Base-by-base conservation (phyloP, 2,113 vertebrate genomes). In the Spermophilus dauricus region DNA sequence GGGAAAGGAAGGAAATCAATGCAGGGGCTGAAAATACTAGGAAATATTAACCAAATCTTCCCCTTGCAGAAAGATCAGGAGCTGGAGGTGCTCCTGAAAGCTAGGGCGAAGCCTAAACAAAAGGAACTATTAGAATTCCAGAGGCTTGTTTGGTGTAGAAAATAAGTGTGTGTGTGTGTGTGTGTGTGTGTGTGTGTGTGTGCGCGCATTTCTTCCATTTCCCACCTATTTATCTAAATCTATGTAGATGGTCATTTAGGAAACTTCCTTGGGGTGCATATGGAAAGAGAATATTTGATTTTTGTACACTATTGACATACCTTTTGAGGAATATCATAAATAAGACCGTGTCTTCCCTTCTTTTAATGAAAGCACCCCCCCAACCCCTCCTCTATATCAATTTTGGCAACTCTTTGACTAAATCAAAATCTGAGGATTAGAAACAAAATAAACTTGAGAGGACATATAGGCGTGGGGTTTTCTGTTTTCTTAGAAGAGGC, bases 1-100 rank as follows among this genome's bases (percentile, higher is more conserved):
- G 94, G 94, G 97, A 98, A 98, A 98, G 97, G 98, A 98, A 98
- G 98, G 98, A 98, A 98, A 98, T 97, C 88, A 90, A 95, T 63
- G 96, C 97, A 97, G 97, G 93, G 76, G 84, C 97, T 96, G 97
- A 98, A 98, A 98, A 97, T 97, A 96, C 96, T 87, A 97, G 97
- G 97, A 98, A 98, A 98, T 95, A 97, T 98, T 97, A 97, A 94
- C 96, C 89, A 98, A 92, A 96, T 93, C 95, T 89, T 98, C 89
- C 48, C 42, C 56, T 67, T 75, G 86, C 56, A 61, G 93, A 93
- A 91, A 93, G 53, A 28, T 4, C 20, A 3, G 32, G 58, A 87
- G 48, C 28, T 32, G 28, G 28, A 32, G n/a, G 73, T 18, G 58
- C 86, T 91, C 88, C 88, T 93, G 96, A 91, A 98, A 96, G 94